Evolutionary conservation across 2,888 invertebrate genomes (phyloP), one percentile per base, ranked within the genome.

Genomic region (Ypsolopha sequella): DNA sequence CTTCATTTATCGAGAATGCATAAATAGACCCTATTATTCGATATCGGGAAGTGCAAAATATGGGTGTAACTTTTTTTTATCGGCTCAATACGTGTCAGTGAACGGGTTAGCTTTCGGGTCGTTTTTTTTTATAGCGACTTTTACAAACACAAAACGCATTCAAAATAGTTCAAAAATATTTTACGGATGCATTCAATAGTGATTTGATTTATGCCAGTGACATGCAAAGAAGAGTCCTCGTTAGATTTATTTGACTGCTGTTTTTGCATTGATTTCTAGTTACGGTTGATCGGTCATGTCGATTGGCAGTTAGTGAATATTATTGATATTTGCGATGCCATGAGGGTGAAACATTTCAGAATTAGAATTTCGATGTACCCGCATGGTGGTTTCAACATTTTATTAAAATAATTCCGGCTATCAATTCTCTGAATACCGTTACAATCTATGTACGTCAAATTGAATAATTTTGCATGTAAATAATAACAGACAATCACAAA

Each of bases 171-270:
- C 76, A 61, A 77, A 80, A 85, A 85, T 81, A 81, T 86, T 86
- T 82, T 75, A 85, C 80, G 82, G 72, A 71, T 76, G 80, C 76
- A 85, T 86, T 84, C 77, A 85, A 81, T 73, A 65, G 80, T 82
- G 84, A 85, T 86, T 85, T 86, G 85, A 86, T 86, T 86, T 86
- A 86, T 86, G 78, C 82, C 73, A 78, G 70, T 79, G 81, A 79
- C 84, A 86, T 86, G 85, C 85, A 85, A 85, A 86, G 85, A 70
- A 78, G 76, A 69, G 80, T 73, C 63, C 84, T 85, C 78, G 85
- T 86, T 85, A 85, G 80, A 84, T 85, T 82, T 85, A 82, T 84
- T 80, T 76, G 81, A 80, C 81, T 84, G 80, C 74, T 80, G 80
- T 82, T 82, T 80, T 77, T 70, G 70, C 70, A 79, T 80, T 78